Evolutionary conservation across 2,797 vertebrate species (phyloP), one percentile per base, ranked within the genome.

Genomic region (Morelia viridis): DNA sequence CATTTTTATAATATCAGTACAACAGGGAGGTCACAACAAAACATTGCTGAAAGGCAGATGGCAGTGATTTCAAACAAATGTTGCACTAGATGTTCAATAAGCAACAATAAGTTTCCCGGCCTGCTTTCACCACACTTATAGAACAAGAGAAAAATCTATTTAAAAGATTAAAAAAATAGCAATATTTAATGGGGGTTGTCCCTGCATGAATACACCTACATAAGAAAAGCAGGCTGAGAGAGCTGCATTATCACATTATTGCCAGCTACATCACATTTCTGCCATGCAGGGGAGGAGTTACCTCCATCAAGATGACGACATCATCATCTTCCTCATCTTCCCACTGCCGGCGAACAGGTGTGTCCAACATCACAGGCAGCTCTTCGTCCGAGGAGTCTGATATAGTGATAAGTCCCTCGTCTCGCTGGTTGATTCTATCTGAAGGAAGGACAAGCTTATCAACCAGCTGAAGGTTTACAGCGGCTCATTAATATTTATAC

Each of bases 381-480:
- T 98, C 98, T 94, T 98, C 97, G 86, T 99, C 99, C 0, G 99
- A 99, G 94, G 99, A 99, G 92, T 99, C 99, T 0, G 98, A 98
- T 96, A 99, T 99, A 0, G 97, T 98, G 96, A 98, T 97, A 87
- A 97, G 95, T 26, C 94, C 95, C 90, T 97, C 96, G 2, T 98
- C 97, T 94, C 97, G 96, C 93, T 91, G 95, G 93, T 41, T 96
- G 83, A 97, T 92, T 96, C 97, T 96, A 89, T 97, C 97, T 98
- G 95, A 2, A 95, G 92, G 5, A 58, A 95, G 91, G 85, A 93
- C 0, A 80, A 93, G 68, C 57, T 65, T 15, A 91, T n/a, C 94
- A 91, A 76, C 46, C 68, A 68, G 85, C 85, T 89, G 26, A 57
- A 92, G 64, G 50, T 68, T 90, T 28, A 53, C 28, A 71, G 22